Evolutionary conservation across 2,113 vertebrate genomes (phyloP).

Genomic region (Mola mola): DNA sequence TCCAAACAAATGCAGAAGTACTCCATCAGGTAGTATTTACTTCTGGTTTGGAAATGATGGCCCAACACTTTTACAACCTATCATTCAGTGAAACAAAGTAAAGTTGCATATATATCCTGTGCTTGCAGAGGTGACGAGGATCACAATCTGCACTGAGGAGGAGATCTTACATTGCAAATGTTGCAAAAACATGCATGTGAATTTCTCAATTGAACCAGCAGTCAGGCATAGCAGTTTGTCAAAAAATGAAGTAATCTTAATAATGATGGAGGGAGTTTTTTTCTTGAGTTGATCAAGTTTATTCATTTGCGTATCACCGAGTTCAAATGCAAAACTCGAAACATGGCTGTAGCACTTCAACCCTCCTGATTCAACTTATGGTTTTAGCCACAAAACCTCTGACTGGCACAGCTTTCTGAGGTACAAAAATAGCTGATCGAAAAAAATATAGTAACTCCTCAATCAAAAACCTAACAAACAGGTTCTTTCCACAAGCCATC

Average conservation of each 20-base stretch:
- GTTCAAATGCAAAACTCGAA: constrained; percentile 27
- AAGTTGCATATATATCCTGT: too few relatives aligned
- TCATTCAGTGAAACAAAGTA: too few relatives aligned
- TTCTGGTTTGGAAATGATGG: too few relatives aligned
- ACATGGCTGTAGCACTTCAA: too few relatives aligned
- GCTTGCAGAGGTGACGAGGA: background rate
- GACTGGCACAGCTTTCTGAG: too few relatives aligned
- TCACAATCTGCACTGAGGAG: background rate
- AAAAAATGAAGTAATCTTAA: constrained; percentile 1
- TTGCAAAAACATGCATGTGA: background rate
- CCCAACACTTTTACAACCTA: too few relatives aligned
- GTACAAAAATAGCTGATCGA: too few relatives aligned
- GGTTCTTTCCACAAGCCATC: too few relatives aligned
- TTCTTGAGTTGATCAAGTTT: too few relatives aligned
- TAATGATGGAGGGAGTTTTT: too few relatives aligned
- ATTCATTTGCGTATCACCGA: constrained; percentile 15
- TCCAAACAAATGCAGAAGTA: background rate
- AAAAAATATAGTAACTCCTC: background rate
- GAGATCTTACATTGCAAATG: background rate
- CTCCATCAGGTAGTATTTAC: too few relatives aligned
- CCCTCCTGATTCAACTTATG: constrained; percentile 9
- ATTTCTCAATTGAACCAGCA: constrained; percentile 23
- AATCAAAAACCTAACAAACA: background rate
- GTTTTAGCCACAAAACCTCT: constrained; percentile 20
- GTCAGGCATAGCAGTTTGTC: constrained; percentile 4